Base-by-base conservation (phyloP, 2,888 invertebrate species). In the Odontocolon sp. region DNA sequence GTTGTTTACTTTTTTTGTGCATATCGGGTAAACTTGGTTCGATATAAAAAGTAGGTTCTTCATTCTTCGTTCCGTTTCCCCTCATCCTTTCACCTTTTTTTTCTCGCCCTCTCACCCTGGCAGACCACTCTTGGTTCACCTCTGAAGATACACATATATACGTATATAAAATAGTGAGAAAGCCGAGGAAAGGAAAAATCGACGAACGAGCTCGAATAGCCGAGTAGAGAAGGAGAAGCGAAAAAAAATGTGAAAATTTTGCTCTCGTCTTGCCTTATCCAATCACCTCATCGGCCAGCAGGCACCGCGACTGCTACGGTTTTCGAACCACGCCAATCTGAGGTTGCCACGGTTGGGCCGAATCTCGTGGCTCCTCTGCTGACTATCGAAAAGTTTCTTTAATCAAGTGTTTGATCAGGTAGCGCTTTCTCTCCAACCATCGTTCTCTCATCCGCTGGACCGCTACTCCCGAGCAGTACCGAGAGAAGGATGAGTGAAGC, bases 351-450 rank as follows among this genome's bases (percentile, higher is more conserved):
- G n/a, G n/a, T n/a, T n/a, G n/a, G n/a, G n/a, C n/a, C n/a, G n/a
- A n/a, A n/a, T n/a, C n/a, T n/a, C n/a, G n/a, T n/a, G n/a, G n/a
- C n/a, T n/a, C n/a, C n/a, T n/a, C n/a, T n/a, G n/a, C n/a, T n/a
- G 82, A 79, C 83, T 85, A 83, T 86, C 81, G 83, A 78, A 85
- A 87, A 87, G 80, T 87, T 87, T 87, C 84, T 86, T 86, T 86
- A 86, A 87, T 87, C 87, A 87, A 86, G 87, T 84, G 84, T 87
- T 86, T 86, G 85, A 87, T 87, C 86, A 86, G 85, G 47, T 61
- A 40, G 70, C 68, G 57, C 68, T n/a, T n/a, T n/a, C 61, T 61
- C 47, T 57, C 70, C 8, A 47, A 38, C 64, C 45, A 72, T 66
- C 56, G 72, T 64, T 64, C 45, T 66, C 42, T 57, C 31, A 18